Conservation (phyloP, 2,113 vertebrate genomes). For the Paralichthys olivaceus region DNA sequence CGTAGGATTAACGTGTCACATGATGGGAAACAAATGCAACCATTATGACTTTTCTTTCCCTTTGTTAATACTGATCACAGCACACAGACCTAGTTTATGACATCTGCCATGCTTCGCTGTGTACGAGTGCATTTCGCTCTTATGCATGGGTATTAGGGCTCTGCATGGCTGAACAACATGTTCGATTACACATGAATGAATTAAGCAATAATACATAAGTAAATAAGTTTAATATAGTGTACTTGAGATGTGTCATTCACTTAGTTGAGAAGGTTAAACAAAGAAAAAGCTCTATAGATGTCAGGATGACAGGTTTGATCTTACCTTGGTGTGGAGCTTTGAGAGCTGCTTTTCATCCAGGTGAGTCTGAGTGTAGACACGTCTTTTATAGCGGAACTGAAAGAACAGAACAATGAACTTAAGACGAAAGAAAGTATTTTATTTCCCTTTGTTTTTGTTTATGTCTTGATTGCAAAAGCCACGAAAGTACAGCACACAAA, state of each 20-base stretch:
- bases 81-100: too few species aligned
- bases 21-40: background rate
- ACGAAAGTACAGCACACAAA: too few species aligned
- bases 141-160: constrained; percentile 8
- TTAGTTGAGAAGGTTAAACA: constrained; percentile 5
- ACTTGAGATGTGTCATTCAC: background rate
- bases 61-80: too few species aligned
- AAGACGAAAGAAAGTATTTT: background rate
- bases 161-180: constrained; percentile 3
- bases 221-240: background rate
- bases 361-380: constrained; percentile 93
- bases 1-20: too few species aligned
- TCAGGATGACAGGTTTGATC: constrained; percentile 13
- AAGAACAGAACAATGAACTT: constrained; percentile 56
- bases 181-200: constrained; percentile 20
- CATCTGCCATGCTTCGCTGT: too few species aligned
- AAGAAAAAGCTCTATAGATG: constrained; percentile 3
- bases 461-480: background rate
- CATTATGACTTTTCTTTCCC: too few species aligned
- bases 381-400: constrained; percentile 97
- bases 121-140: background rate
- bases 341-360: constrained; percentile 96
- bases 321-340: constrained; percentile 97
- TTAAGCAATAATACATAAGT: background rate
- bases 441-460: background rate